Evolutionary conservation across 2,797 vertebrate genomes (phyloP).

Genomic region (Neosilurus hyrtlii): DNA sequence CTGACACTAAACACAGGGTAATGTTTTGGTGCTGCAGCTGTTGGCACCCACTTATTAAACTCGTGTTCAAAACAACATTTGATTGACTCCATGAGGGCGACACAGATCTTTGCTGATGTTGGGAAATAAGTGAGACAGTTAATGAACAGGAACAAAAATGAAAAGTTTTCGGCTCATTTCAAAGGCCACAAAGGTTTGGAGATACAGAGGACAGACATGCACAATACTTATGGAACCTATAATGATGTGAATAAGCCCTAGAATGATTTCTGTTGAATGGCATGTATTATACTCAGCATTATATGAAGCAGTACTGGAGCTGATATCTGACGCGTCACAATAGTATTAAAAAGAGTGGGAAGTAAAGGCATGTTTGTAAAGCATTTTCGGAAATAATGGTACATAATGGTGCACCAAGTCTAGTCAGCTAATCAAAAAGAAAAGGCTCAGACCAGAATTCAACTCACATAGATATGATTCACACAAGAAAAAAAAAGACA

Average conservation of each 20-base stretch:
- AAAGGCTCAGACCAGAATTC: not conserved
- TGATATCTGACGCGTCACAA: too few species aligned
- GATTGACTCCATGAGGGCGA: slow-evolving; percentile 58
- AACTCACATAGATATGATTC: not conserved
- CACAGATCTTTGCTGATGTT: slow-evolving; percentile 56
- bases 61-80: slow-evolving; percentile 64
- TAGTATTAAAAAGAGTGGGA: not conserved
- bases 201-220: slow-evolving; percentile 41
- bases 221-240: slow-evolving; percentile 13
- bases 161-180: slow-evolving; percentile 53
- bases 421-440: not conserved
- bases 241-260: slow-evolving; percentile 35
- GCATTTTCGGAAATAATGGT: not conserved
- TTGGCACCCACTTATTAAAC: slow-evolving; percentile 67
- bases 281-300: slow-evolving; percentile 38
- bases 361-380: slow-evolving; percentile 11
- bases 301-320: slow-evolving; percentile 6
- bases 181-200: slow-evolving; percentile 51
- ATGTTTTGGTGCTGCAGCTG: slow-evolving; percentile 66
- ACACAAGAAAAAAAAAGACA: not conserved
- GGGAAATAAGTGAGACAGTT: slow-evolving; percentile 58
- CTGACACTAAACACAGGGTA: slow-evolving; percentile 71
- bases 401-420: not conserved
- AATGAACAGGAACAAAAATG: slow-evolving; percentile 63
- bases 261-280: slow-evolving; percentile 22